Percentiles rank a stretch among this genome's conserved stretches.
Evolutionary conservation across 35 echinoderm and acorn worm genomes (phyloP).

Genomic region (Hemicentrotus pulcherrimus): DNA sequence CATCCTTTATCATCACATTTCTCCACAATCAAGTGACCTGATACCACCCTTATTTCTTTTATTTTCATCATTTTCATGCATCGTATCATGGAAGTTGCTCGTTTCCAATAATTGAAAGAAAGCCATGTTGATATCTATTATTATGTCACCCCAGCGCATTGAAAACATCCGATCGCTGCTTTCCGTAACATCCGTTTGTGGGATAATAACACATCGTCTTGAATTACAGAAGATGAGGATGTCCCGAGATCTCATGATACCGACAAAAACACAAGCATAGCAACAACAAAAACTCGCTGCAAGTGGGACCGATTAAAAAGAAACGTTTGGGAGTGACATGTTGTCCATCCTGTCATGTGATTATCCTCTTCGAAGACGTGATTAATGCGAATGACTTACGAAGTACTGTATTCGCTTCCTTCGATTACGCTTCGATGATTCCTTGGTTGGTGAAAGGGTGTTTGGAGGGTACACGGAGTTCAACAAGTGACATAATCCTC

Average conservation of each 20-base stretch:
- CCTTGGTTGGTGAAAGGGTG: background rate
- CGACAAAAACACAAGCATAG: background rate
- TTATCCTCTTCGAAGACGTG: background rate
- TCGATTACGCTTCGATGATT: background rate
- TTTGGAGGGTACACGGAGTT: too few species aligned
- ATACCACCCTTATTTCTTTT: background rate
- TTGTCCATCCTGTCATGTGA: background rate
- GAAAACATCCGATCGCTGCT: background rate
- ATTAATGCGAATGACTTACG: background rate
- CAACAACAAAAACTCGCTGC: background rate
- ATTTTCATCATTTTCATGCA: background rate
- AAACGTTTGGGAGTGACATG: background rate
- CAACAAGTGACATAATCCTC: too few species aligned
- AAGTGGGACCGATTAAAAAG: conserved; percentile 6
- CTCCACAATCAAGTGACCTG: background rate
- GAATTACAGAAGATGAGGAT: background rate
- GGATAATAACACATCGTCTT: background rate
- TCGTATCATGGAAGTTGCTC: background rate
- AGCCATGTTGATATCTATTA: background rate
- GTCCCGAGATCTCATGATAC: background rate
- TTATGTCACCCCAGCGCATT: background rate
- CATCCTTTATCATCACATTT: background rate
- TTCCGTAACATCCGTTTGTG: background rate
- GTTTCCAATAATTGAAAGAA: background rate
- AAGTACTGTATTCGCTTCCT: background rate